A percentile compares a stretch with the other conserved stretches of the same genome.
Evolutionary conservation across 2,888 invertebrate species (phyloP).

Genomic region (Chloroclysta siterata): DNA sequence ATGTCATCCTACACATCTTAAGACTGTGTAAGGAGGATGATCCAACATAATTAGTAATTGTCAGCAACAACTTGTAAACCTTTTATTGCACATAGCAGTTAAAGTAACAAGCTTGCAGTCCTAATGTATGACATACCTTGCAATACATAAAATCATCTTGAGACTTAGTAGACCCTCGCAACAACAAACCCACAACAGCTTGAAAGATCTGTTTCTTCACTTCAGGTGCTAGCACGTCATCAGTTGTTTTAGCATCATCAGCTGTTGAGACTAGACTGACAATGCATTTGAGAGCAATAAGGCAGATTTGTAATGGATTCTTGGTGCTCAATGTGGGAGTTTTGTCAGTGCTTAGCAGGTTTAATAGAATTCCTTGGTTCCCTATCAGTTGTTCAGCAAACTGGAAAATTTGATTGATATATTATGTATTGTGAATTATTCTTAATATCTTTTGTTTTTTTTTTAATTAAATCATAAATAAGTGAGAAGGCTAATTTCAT

Average conservation of each 20-base stretch:
- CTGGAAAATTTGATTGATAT: slow-evolving; percentile 48
- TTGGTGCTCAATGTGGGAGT: slow-evolving; percentile 47
- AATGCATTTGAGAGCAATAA: slow-evolving; percentile 69
- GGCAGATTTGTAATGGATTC: slow-evolving; percentile 62
- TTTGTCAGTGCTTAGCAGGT: slow-evolving; percentile 59
- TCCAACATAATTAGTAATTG: no score
- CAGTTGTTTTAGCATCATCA: slow-evolving; percentile 55
- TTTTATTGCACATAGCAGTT: no score
- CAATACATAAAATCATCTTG: slow-evolving; percentile 78
- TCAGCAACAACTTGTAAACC: no score
- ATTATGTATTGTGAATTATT: neutral
- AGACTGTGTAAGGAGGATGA: no score
- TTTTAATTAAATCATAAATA: no score
- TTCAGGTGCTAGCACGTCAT: slow-evolving; percentile 49
- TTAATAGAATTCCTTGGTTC: slow-evolving; percentile 63
- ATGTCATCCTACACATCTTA: no score
- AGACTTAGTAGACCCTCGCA: slow-evolving; percentile 60
- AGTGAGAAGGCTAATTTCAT: no score
- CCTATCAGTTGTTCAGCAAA: slow-evolving; percentile 70
- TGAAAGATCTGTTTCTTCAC: slow-evolving; percentile 66
- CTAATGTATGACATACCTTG: slow-evolving; percentile 65
- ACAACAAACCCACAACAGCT: slow-evolving; percentile 68
- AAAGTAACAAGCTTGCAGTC: no score
- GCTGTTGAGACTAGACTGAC: slow-evolving; percentile 53
- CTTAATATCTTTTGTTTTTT: no score